Percentiles rank a stretch among this genome's conserved stretches.
Evolutionary conservation across 2,113 vertebrate genomes (phyloP).

Genomic region (Dipodomys stephensi): DNA sequence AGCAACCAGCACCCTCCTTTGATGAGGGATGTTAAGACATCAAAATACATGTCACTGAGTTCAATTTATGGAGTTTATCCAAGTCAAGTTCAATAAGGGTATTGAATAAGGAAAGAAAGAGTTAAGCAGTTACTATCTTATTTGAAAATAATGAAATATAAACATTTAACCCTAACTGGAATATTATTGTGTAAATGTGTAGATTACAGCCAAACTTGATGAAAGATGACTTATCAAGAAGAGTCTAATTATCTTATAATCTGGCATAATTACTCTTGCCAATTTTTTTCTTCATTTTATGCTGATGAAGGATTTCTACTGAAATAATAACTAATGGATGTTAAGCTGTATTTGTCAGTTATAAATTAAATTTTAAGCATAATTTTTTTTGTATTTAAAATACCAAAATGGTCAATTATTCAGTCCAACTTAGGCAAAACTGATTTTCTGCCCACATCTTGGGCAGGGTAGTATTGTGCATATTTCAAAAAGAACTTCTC

Average conservation of each 20-base stretch:
- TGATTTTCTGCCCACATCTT: no score
- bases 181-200: constrained; percentile 71
- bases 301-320: constrained; percentile 34
- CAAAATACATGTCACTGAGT: constrained; percentile 11
- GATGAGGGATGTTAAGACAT: background rate
- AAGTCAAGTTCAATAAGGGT: constrained; percentile 21
- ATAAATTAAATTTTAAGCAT: constrained; percentile 51
- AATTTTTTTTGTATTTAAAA: constrained; percentile 62
- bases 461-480: no score
- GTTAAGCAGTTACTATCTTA: constrained; percentile 50
- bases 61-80: background rate
- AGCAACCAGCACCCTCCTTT: background rate
- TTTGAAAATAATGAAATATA: constrained; percentile 11
- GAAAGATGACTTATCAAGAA: constrained; percentile 66
- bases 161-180: constrained; percentile 57
- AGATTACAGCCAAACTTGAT: constrained; percentile 69
- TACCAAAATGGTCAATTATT: background rate
- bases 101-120: constrained; percentile 31
- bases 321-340: constrained; percentile 47
- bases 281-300: constrained; percentile 70
- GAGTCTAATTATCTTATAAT: constrained; percentile 69
- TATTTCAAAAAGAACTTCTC: no score
- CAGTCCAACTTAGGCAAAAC: no score
- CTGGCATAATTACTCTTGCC: constrained; percentile 63
- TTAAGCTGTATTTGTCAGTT: constrained; percentile 13